These are phyloP conservation scores for Drosophila histrio DNA, from an alignment of 2,888 invertebrate genomes.

Conservation along the genomic window DNA sequence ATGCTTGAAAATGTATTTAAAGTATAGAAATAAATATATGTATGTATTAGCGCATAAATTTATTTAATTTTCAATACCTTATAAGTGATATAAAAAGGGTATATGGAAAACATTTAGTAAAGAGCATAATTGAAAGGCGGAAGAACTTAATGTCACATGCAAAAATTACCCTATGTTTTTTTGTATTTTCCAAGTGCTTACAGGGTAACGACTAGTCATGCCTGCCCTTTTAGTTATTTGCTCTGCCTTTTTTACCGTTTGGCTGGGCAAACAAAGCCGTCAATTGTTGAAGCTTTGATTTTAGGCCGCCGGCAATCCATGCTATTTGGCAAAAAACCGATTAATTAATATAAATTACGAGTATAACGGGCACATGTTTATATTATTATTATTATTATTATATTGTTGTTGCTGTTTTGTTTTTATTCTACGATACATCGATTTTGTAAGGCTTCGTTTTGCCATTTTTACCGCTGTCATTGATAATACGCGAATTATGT, in stretches of 20 bases:
- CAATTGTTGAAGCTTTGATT: constrained; percentile 63
- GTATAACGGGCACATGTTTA: constrained; percentile 20
- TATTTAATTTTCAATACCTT: constrained; percentile 27
- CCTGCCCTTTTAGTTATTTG: background rate
- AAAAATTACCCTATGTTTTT: background rate
- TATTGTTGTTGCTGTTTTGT: constrained; percentile 11
- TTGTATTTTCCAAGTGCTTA: background rate
- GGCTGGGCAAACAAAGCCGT: constrained; percentile 6
- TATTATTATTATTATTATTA: constrained; percentile 11
- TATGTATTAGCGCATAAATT: constrained; percentile 59
- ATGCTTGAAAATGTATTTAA: constrained; percentile 49
- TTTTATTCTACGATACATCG: no score
- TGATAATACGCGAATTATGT: constrained; percentile 77
- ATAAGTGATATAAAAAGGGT: background rate
- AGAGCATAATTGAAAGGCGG: no score
- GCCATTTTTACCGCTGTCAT: constrained; percentile 46
- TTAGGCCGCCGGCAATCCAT: constrained; percentile 44
- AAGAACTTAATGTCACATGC: no score
- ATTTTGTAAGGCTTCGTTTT: constrained; percentile 40
- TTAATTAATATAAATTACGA: constrained; percentile 77
- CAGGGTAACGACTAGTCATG: background rate
- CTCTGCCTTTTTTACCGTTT: constrained; percentile 6
- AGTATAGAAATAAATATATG: no score
- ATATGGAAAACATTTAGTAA: background rate
- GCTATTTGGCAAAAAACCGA: constrained; percentile 45